These are phyloP conservation scores for Elaphurus davidianus DNA, from an alignment of 2,113 vertebrate species.

Conservation along the genomic window DNA sequence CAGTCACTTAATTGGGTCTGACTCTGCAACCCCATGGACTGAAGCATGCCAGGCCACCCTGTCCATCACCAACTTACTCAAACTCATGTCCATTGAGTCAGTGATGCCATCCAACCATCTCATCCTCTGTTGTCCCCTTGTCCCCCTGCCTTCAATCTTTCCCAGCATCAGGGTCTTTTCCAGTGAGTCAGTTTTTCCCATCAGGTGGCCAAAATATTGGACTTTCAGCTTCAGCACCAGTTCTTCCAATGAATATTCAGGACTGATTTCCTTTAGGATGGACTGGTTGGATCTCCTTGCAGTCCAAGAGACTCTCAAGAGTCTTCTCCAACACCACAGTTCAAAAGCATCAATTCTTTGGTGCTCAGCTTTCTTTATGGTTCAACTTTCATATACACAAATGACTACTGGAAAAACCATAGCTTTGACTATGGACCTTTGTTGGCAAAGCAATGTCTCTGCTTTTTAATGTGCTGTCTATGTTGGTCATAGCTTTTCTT, in stretches of 20 bases:
- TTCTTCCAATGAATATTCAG: background rate
- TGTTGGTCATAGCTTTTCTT: background rate
- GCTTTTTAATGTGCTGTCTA: background rate
- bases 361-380: background rate
- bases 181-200: background rate
- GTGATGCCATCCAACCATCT: too few species aligned
- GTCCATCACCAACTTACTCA: background rate
- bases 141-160: background rate
- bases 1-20: accelerated
- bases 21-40: background rate
- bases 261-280: background rate
- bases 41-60: background rate
- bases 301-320: background rate
- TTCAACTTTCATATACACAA: background rate
- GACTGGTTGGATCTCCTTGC: background rate
- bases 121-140: background rate
- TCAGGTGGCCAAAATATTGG: background rate
- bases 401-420: background rate
- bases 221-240: background rate
- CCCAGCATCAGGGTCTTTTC: background rate
- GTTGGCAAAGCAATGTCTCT: background rate
- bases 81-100: too few species aligned
- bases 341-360: background rate
- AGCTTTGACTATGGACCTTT: background rate
- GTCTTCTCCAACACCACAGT: background rate